Percentiles rank a stretch among this genome's conserved stretches.
Evolutionary conservation across 2,888 invertebrate genomes (phyloP).

Genomic region (Bhutanitis thaidina): DNA sequence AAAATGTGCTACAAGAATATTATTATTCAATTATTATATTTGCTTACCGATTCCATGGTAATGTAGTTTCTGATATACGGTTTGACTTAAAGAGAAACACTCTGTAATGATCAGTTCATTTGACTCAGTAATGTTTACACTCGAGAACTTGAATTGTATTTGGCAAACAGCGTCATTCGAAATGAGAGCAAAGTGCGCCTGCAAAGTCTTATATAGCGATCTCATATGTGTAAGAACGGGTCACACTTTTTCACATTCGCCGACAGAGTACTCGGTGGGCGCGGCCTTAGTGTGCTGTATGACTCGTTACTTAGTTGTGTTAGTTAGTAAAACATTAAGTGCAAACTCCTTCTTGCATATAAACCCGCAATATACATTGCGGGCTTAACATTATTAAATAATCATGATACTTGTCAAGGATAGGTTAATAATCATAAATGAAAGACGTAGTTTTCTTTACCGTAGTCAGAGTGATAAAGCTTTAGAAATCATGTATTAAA

Average conservation of each 20-base stretch:
- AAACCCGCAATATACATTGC: conserved; percentile 9
- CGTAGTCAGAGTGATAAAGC: too few species aligned
- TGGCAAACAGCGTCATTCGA: conserved; percentile 71
- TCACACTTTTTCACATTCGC: conserved; percentile 76
- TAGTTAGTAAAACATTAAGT: conserved; percentile 10
- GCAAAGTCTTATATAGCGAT: conserved; percentile 75
- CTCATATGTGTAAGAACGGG: conserved; percentile 79
- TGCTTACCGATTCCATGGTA: conserved; percentile 62
- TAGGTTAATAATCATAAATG: too few species aligned
- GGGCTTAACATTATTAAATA: too few species aligned
- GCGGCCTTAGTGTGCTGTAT: conserved; percentile 43
- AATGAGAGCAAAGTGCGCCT: conserved; percentile 75
- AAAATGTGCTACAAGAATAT: too few species aligned
- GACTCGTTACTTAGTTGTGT: conserved; percentile 20
- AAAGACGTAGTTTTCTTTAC: too few species aligned
- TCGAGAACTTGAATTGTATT: conserved; percentile 50
- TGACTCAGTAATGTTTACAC: conserved; percentile 16
- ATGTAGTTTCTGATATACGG: conserved; percentile 17
- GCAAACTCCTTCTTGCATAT: conserved; percentile 10
- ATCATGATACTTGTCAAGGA: too few species aligned
- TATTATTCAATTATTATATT: background rate
- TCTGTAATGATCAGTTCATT: conserved; percentile 17
- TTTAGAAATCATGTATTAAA: too few species aligned
- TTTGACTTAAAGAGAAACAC: conserved; percentile 21
- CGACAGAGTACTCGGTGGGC: conserved; percentile 51